Base-by-base conservation (phyloP, 2,113 vertebrate genomes). In the Picathartes gymnocephalus region DNA sequence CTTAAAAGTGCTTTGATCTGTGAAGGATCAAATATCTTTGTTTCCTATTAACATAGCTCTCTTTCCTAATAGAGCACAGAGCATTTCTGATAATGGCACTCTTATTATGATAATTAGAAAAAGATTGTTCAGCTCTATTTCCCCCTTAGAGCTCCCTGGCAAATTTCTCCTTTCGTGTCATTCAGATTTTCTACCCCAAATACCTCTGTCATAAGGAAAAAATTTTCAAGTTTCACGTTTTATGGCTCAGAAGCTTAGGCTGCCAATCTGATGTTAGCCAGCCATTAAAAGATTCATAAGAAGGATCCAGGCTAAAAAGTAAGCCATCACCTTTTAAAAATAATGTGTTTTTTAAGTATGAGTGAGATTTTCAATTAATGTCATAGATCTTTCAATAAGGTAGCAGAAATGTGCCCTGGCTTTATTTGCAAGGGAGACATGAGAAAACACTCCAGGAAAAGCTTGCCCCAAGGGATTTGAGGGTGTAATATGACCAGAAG, bases 81-180 rank as follows among this genome's bases (percentile, higher is more conserved):
- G 56, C 93, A 94, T 95, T 97, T 73, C 76, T 97, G 90, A 96
- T 96, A 97, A 95, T 96, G 86, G 87, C 68, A 47, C 76, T 97
- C 96, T 95, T 96, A 95, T 95, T 96, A 92, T 13, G 22, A 92
- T 96, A 96, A 97, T 97, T 97, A 93, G 80, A 91, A 96, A 97
- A 98, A 96, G 79, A 95, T 80, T 97, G 94, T 86, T 70, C 86
- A 79, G 84, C 69, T 92, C 64, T 88, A 28, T 86, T 97, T 91
- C 78, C 39, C 61, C 33, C 37, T 68, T 86, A 37, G 27, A 51
- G 85, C 74, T 96, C 91, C 93, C 84, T 95, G 85, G 71, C 88
- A 91, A 96, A 91, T 92, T 87, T 93, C 68, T 97, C 45, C 37
- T 83, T 83, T 93, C 0, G 4, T 94, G 93, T 95, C 54, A 82